phyloP scores from a whole-genome alignment of 2,797 vertebrate genomes.

The Nothura maculosa region DNA sequence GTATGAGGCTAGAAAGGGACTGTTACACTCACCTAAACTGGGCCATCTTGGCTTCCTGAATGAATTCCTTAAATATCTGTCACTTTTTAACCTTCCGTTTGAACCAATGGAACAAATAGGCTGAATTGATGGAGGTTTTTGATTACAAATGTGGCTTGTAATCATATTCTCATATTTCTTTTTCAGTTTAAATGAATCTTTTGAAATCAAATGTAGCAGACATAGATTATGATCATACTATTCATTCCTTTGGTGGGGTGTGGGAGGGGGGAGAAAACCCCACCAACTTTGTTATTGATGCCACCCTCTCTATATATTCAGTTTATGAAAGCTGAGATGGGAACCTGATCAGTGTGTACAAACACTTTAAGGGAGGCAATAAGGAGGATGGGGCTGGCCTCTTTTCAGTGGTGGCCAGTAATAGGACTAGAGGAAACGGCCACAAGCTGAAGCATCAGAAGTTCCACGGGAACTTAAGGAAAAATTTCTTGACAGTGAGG shows the following conservation, averaged over 20 bases:
- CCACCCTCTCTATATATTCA: neutral
- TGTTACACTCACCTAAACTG: fast-evolving
- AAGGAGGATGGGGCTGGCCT: too few species aligned
- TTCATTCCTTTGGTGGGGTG: neutral
- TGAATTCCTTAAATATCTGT: neutral
- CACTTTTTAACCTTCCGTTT: neutral
- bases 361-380: too few species aligned
- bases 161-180: neutral
- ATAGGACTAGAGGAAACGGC: too few species aligned
- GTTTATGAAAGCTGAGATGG: too few species aligned
- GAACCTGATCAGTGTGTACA: too few species aligned
- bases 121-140: neutral
- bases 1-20: neutral
- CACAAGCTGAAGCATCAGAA: too few species aligned
- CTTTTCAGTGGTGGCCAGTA: too few species aligned
- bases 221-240: neutral
- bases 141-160: neutral
- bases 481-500: too few species aligned
- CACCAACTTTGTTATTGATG: neutral
- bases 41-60: fast-evolving
- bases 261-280: neutral
- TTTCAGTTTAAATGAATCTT: neutral
- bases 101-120: neutral
- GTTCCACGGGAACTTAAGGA: too few species aligned
- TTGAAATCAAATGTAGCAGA: neutral